These are phyloP conservation scores for Hirtodrosophila alboralis DNA, from an alignment of 2,888 invertebrate species.

Conservation along the genomic window DNA sequence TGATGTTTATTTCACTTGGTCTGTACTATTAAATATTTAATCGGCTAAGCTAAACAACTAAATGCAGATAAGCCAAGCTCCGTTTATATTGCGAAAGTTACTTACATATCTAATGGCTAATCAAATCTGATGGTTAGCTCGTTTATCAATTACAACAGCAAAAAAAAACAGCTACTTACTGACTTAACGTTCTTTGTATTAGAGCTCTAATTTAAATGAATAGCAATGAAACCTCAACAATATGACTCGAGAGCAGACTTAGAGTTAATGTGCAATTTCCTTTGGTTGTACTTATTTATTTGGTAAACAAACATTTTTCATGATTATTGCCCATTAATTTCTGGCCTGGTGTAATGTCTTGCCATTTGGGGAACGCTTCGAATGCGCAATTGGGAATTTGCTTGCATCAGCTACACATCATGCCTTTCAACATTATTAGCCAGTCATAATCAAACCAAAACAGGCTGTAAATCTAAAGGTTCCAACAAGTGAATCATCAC, in stretches of 20 bases:
- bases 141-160: slow-evolving; percentile 66
- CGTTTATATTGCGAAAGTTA: no score
- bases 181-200: slow-evolving; percentile 60
- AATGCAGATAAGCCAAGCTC: not conserved
- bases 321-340: slow-evolving; percentile 71
- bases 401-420: not conserved
- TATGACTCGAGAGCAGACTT: slow-evolving; percentile 1
- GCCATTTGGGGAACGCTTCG: slow-evolving; percentile 25
- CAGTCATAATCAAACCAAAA: not conserved
- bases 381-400: slow-evolving; percentile 3
- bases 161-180: slow-evolving; percentile 13
- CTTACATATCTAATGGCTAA: slow-evolving; percentile 47
- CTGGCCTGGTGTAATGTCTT: slow-evolving; percentile 42
- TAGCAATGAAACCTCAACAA: slow-evolving; percentile 22
- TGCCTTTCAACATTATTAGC: slow-evolving; percentile 1
- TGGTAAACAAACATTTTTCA: slow-evolving; percentile 51
- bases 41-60: no score
- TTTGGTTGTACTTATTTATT: slow-evolving; percentile 15
- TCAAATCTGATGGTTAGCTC: slow-evolving; percentile 57
- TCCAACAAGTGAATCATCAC: no score
- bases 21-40: no score
- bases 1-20: no score
- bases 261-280: slow-evolving; percentile 1
- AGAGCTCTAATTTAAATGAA: slow-evolving; percentile 52
- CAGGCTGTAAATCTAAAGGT: no score